Conservation (phyloP, 2,113 vertebrate species). For the Acinonyx jubatus region DNA sequence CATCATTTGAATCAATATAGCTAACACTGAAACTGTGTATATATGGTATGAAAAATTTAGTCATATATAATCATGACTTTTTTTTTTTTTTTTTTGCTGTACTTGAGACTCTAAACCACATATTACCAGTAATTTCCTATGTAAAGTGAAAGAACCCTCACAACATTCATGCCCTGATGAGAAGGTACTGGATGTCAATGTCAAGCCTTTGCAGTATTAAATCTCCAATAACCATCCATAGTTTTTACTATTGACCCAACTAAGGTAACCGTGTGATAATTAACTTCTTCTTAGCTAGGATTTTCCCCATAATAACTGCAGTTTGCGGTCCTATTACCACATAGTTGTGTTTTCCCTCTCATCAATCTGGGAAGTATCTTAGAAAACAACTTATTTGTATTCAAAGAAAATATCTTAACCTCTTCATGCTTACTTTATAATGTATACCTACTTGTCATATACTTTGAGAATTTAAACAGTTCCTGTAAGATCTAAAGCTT, state of each 20-base stretch:
- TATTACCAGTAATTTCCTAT: not conserved
- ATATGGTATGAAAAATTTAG: not conserved
- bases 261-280: not conserved
- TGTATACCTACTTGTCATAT: not conserved
- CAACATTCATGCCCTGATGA: not conserved
- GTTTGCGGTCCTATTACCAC: not conserved
- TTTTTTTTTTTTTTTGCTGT: not conserved
- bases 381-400: not conserved
- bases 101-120: not conserved
- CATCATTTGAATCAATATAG: not conserved
- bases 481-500: not conserved
- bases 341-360: not conserved
- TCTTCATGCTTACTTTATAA: not conserved
- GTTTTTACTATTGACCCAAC: not conserved
- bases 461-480: slow-evolving; percentile 32
- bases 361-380: not conserved
- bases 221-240: not conserved
- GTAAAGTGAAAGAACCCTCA: not conserved
- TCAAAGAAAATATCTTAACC: not conserved
- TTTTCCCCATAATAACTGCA: not conserved
- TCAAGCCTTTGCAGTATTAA: not conserved
- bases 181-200: not conserved
- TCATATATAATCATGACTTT: not conserved
- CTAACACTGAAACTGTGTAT: not conserved
- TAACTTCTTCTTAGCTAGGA: not conserved